Evolutionary conservation across 2,797 vertebrate genomes (phyloP), one percentile per base, ranked within the genome.

Genomic region (Eidolon dupreanum): DNA sequence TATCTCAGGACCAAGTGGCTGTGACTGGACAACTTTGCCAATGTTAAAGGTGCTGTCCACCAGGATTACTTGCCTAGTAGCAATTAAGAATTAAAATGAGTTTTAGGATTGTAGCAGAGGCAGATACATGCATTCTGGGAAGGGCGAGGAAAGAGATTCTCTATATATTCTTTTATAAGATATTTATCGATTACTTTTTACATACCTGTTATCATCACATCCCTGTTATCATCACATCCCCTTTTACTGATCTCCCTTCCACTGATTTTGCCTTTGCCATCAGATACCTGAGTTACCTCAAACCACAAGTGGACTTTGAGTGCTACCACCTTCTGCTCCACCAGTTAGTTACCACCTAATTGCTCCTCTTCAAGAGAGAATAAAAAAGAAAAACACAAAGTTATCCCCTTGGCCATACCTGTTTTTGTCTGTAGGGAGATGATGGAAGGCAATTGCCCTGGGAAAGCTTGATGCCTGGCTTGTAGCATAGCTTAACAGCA

Each of bases 111-210:
- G 49, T 78, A 26, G 26, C 19, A 43, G 16, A 38, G 49, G 24
- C 46, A 68, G 63, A 43, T n/a, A 19, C 41, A 20, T 71, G n/a
- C 19, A 36, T 66, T 78, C 51, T 28, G 43, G 33, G 20, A 49
- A 92, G 46, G 22, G 3, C 46, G 22, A 75, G 19, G 55, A 70
- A 86, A 88, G 24, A 82, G 19, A 8, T 63, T 66, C 20, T 74
- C 55, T 65, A 43, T 61, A n/a, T 2, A 57, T 79, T 88, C 22
- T 66, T 93, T 61, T 51, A 73, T 79, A 61, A 84, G 63, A 49
- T 90, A 33, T 74, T 81, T 88, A n/a, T 36, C 79, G 28, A 89
- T 81, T 28, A 8, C 22, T 46, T 94, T 93, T 93, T 36, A 77
- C 81, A 17, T 74, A 73, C 10, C 51, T 74, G 15, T 15, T 68